Evolutionary conservation across 2,888 invertebrate genomes (phyloP).

Genomic region (Anorthoa munda): DNA sequence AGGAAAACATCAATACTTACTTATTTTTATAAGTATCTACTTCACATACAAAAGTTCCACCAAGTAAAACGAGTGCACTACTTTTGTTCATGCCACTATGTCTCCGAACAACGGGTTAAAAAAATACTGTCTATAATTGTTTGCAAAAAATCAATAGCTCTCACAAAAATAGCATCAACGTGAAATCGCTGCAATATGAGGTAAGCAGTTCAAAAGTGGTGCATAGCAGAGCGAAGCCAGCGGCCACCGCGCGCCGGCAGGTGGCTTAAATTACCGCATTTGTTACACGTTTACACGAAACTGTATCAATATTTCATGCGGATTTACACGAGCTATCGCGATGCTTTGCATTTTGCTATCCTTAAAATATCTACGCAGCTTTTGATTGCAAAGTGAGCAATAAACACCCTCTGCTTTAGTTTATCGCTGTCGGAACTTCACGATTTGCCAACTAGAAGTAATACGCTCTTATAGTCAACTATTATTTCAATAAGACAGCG

Average conservation of each 20-base stretch:
- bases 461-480: constrained; percentile 66
- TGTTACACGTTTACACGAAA: constrained; percentile 91
- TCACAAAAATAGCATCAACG: constrained; percentile 71
- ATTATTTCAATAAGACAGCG: constrained; percentile 82
- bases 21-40: background rate
- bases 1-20: background rate
- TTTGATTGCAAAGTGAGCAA: constrained; percentile 66
- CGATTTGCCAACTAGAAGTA: constrained; percentile 52
- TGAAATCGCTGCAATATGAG: constrained; percentile 77
- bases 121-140: constrained; percentile 21
- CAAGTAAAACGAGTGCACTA: background rate
- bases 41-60: too few relatives aligned
- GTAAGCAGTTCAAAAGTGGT: constrained; percentile 87
- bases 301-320: constrained; percentile 91
- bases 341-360: constrained; percentile 86
- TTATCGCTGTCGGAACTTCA: constrained; percentile 49
- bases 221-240: constrained; percentile 76
- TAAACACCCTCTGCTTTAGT: constrained; percentile 60
- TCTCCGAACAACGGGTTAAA: background rate
- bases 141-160: constrained; percentile 61
- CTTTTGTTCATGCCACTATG: background rate
- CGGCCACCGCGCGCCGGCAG: constrained; percentile 79
- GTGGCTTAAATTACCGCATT: constrained; percentile 91
- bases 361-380: constrained; percentile 78
- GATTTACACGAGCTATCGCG: constrained; percentile 89